Percentiles rank a stretch among this genome's conserved stretches.
Conservation (phyloP, 2,797 vertebrate species). For the Tokudaia muenninki region DNA sequence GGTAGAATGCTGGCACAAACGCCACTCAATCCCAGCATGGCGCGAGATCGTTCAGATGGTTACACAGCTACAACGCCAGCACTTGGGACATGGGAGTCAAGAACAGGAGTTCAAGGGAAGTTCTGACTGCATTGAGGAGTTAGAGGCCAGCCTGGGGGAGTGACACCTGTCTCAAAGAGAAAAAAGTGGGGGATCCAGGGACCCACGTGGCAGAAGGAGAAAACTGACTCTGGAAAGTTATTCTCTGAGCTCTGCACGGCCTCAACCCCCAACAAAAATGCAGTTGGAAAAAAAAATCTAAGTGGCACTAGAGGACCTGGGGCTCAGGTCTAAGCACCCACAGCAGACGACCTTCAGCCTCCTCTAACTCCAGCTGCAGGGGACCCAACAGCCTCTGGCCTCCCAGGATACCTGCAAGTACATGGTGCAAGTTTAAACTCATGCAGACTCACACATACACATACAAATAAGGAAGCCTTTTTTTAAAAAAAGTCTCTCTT, state of each 20-base stretch:
- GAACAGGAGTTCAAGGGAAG: not conserved
- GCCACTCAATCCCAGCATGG: not conserved
- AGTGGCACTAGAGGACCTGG: not conserved
- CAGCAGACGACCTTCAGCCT: not conserved
- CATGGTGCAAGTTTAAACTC: not conserved
- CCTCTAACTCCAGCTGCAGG: not conserved
- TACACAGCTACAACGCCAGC: too few relatives aligned
- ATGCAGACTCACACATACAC: not conserved
- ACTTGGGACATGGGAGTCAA: not conserved
- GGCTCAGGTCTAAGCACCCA: not conserved
- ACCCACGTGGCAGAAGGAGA: not conserved
- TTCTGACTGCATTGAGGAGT: not conserved
- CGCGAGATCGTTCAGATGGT: too few relatives aligned
- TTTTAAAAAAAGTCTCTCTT: not conserved
- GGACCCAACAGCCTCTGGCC: not conserved
- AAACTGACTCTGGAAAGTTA: not conserved
- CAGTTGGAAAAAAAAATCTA: not conserved
- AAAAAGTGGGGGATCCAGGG: too few relatives aligned
- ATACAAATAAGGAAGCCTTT: not conserved
- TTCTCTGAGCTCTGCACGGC: not conserved
- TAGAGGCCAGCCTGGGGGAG: not conserved
- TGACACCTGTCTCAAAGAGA: not conserved
- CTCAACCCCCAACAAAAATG: not conserved
- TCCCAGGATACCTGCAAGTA: not conserved
- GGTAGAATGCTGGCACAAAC: not conserved